phyloP scores from a whole-genome alignment of 2,888 invertebrate genomes.

The Sipunculus nudus region DNA sequence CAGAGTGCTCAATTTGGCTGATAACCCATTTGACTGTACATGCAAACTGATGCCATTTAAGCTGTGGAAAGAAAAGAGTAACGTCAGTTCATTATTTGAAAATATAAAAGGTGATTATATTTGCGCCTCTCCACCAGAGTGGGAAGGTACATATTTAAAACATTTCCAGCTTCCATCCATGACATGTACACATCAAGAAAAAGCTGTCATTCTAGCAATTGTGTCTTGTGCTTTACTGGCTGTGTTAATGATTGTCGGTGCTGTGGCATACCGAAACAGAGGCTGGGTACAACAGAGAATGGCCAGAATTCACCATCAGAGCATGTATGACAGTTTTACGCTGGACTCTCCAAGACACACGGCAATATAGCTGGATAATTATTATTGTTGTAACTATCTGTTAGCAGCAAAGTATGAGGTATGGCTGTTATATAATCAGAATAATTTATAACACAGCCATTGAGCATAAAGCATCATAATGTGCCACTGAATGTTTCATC shows the following conservation, averaged over 20 bases:
- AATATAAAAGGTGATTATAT: constrained; percentile 39
- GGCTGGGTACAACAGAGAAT: constrained; percentile 18
- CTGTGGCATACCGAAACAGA: constrained; percentile 19
- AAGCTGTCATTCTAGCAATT: constrained; percentile 18
- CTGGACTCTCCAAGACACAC: too few relatives aligned
- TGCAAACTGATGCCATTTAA: constrained; percentile 52
- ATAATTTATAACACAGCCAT: too few relatives aligned
- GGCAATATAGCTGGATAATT: too few relatives aligned
- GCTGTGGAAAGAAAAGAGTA: constrained; percentile 46
- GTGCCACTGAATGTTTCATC: too few relatives aligned
- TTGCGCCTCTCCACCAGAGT: constrained; percentile 45
- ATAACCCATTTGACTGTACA: constrained; percentile 53
- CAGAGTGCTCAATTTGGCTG: constrained; percentile 9
- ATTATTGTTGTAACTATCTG: too few relatives aligned
- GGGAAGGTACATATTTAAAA: constrained; percentile 44
- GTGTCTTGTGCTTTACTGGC: constrained; percentile 24
- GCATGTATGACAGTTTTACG: too few relatives aligned
- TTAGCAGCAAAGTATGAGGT: too few relatives aligned
- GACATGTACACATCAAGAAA: constrained; percentile 25
- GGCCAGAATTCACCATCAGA: too few relatives aligned
- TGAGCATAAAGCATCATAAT: too few relatives aligned
- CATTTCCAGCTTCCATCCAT: constrained; percentile 39
- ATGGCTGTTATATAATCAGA: too few relatives aligned
- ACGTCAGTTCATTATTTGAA: constrained; percentile 26
- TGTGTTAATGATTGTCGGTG: constrained; percentile 10